Evolutionary conservation across 37 sponge, comb jelly and placozoan species (phyloP), one percentile per base, ranked within the genome.

Genomic region (Petrosia ficiformis): DNA sequence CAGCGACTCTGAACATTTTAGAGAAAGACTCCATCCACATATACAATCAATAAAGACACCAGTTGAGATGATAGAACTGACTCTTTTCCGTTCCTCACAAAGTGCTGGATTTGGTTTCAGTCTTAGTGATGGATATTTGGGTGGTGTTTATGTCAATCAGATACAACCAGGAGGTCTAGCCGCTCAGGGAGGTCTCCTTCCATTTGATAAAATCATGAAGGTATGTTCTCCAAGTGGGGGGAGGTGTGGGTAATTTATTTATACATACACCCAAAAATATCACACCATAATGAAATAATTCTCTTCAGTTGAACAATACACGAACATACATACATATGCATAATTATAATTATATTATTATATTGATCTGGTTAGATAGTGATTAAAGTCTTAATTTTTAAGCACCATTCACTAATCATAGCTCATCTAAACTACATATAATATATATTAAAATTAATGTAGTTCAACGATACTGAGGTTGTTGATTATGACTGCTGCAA

Each of bases 131-230:
- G 90, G 90, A 1, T 66, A 57, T 37, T 38, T 32, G 30, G 90
- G 81, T 26, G 94, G 94, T 0, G 79, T 93, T 31, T 88, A 80
- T 39, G 76, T 93, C 31, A 81, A 84, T 67, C 33, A 42, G 43
- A 82, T 89, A 11, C 73, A 77, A 19, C 67, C 43, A 2, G 82
- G 82, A 1, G 87, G 94, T 0, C 89, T 90, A 0, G 94, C 94
- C 36, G 80, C 82, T 25, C 59, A 39, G 85, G 77, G 60, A 43
- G 85, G 73, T 40, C 80, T 93, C 6, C 68, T 35, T 2, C 74
- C 89, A 14, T 93, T 64, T 74, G 94, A 93, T 54, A 84, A 77
- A 32, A 82, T 93, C 43, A 19, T 85, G 0, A 77, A 89, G 90
- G 94, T 93, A 48, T 26, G 87, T 35, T 14, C 8, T 14, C 14